Base-by-base conservation (phyloP, 2,797 vertebrate genomes). In the Chromobotia macracanthus region DNA sequence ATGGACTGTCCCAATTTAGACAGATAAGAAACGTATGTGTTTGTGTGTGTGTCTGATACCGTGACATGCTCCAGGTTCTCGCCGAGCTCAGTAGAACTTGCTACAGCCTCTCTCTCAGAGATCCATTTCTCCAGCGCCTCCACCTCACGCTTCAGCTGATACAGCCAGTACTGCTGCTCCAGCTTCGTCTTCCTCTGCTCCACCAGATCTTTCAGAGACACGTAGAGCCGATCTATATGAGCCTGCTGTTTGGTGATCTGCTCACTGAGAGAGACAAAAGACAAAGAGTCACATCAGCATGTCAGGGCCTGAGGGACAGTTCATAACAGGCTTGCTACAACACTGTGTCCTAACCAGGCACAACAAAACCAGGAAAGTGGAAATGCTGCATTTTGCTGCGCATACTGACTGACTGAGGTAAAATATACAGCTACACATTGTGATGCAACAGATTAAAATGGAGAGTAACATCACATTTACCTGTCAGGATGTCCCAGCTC, bases 51-150 rank as follows among this genome's bases (percentile, higher is more conserved):
- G 15, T 53, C n/a, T 88, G 90, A 87, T 84, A 98, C 97, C 70
- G 95, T 97, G 83, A 99, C 97, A 0, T 99, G 95, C 87, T 97
- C 97, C 0, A 97, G 96, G 90, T 98, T 95, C 64, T 96, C 94
- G 19, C 97, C 97, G 60, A 98, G 92, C 68, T 99, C 97, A 0
- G 96, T 97, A 18, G 97, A 97, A 75, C 95, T 96, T 0, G 97
- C 96, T 84, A 99, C 95, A 12, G 94, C 90, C 83, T 99, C 97
- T 0, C 95, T 90, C 83, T 97, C 95, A 0, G 96, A 94, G 88
- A 99, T 96, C 97, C 97, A 99, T 86, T 95, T 97, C 86, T 99
- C 97, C 51, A 98, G 89, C 87, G 97, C 96, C 3, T 98, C 96
- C 67, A 98, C 93, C 35, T 99, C 97, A 0, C 95, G 93, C 84